Evolutionary conservation across 2,888 invertebrate genomes (phyloP).

Genomic region (Reticulitermes lucifugus): DNA sequence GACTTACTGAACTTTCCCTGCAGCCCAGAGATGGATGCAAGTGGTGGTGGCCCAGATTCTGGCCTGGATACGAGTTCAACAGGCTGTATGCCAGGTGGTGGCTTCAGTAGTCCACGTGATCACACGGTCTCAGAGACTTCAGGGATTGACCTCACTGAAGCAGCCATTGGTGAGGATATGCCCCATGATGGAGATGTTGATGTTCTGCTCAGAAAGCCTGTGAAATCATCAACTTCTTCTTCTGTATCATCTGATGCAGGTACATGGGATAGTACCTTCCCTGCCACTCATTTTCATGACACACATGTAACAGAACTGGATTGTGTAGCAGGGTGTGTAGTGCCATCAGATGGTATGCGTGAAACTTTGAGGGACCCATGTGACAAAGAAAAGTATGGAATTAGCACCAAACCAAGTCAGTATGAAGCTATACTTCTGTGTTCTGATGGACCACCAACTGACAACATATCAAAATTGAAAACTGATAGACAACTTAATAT

Average conservation of each 20-base stretch:
- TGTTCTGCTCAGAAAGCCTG: conserved; percentile 18
- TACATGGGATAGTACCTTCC: conserved; percentile 67
- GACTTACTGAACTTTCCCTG: conserved; percentile 58
- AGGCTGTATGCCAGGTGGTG: conserved; percentile 56
- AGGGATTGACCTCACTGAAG: conserved; percentile 62
- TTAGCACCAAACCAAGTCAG: background rate
- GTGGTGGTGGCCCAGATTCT: conserved; percentile 65
- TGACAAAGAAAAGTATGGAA: background rate
- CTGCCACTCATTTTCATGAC: background rate
- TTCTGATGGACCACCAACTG: background rate
- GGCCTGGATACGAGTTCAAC: conserved; percentile 65
- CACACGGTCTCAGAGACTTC: conserved; percentile 66
- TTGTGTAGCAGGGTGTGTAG: background rate
- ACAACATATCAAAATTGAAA: background rate
- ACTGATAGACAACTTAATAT: background rate
- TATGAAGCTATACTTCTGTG: background rate
- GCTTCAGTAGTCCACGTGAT: conserved; percentile 60
- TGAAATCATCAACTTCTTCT: conserved; percentile 58
- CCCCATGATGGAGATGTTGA: conserved; percentile 59
- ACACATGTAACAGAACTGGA: conserved; percentile 12
- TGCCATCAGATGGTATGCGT: background rate
- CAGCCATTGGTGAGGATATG: conserved; percentile 59
- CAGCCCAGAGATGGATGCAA: conserved; percentile 65
- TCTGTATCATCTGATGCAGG: conserved; percentile 74
- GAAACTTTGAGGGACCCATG: background rate